A percentile compares a stretch with the other conserved stretches of the same genome.
phyloP scores from a whole-genome alignment of 2,888 invertebrate genomes.

The Spisula subtruncata region DNA sequence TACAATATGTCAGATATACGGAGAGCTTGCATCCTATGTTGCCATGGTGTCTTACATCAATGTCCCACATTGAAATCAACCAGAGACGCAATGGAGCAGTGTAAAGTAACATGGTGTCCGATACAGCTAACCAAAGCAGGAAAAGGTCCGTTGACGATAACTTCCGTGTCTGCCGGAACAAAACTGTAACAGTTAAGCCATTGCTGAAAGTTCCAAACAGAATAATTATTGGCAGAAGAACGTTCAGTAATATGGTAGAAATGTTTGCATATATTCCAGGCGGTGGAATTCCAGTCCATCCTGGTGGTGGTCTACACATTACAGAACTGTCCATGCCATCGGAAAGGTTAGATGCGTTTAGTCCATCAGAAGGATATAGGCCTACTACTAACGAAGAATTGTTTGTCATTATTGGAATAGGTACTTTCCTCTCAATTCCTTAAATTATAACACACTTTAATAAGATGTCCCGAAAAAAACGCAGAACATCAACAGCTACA shows the following conservation, averaged over 20 bases:
- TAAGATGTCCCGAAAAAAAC: too few relatives aligned
- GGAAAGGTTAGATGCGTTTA: not conserved
- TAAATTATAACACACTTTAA: too few relatives aligned
- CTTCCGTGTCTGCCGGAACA: slow-evolving; percentile 59
- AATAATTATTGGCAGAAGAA: slow-evolving; percentile 76
- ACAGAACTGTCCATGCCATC: not conserved
- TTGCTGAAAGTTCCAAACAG: slow-evolving; percentile 79
- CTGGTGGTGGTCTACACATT: slow-evolving; percentile 30
- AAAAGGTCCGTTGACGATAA: slow-evolving; percentile 52
- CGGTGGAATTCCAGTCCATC: slow-evolving; percentile 32
- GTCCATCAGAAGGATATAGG: not conserved
- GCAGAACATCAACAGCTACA: too few relatives aligned
- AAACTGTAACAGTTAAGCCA: slow-evolving; percentile 69
- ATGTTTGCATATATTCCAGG: slow-evolving; percentile 32
- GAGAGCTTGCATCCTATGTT: slow-evolving; percentile 57
- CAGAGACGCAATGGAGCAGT: slow-evolving; percentile 47
- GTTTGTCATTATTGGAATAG: not conserved
- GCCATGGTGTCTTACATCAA: slow-evolving; percentile 48
- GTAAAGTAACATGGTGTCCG: slow-evolving; percentile 51
- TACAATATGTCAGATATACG: slow-evolving; percentile 56
- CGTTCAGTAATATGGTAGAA: slow-evolving; percentile 60
- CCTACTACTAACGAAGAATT: not conserved
- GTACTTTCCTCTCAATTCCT: too few relatives aligned
- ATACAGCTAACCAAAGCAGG: slow-evolving; percentile 49
- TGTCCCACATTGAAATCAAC: slow-evolving; percentile 40